Evolutionary conservation across 2,113 vertebrate species (phyloP).

Genomic region (Pogonocichla stellata): DNA sequence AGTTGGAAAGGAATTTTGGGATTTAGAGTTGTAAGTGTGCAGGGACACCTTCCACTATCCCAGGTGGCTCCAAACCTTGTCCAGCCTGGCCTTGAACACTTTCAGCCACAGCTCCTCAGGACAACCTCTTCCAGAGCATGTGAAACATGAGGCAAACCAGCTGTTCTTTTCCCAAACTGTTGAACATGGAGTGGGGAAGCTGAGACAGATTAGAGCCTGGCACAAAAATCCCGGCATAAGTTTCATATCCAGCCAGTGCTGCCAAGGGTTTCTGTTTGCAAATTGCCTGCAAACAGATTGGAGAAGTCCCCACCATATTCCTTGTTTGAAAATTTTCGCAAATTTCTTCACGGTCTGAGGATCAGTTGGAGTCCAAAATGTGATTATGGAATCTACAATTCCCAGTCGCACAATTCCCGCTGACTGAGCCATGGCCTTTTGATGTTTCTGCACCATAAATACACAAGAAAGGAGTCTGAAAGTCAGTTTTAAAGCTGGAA

Average conservation of each 20-base stretch:
- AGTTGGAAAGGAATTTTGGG: not conserved
- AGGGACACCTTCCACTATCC: not conserved
- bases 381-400: constrained; percentile 45
- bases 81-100: not conserved
- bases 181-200: not conserved
- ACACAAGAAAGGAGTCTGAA: not conserved
- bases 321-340: constrained; percentile 13
- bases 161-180: not conserved
- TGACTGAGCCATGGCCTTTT: constrained; percentile 7
- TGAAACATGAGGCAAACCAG: not conserved
- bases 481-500: not conserved
- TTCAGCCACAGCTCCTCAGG: not conserved
- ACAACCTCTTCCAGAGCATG: not conserved
- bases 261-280: constrained; percentile 43
- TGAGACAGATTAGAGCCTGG: not conserved
- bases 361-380: constrained; percentile 2
- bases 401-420: not conserved
- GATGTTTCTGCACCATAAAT: constrained; percentile 1
- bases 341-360: constrained; percentile 40
- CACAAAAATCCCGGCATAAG: not conserved
- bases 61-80: not conserved
- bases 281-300: constrained; percentile 58
- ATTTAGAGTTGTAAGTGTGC: not conserved
- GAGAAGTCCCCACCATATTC: constrained; percentile 4
- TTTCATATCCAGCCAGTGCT: not conserved